Evolutionary conservation across 2,888 invertebrate genomes (phyloP).

Genomic region (Eupithecia exiguata): DNA sequence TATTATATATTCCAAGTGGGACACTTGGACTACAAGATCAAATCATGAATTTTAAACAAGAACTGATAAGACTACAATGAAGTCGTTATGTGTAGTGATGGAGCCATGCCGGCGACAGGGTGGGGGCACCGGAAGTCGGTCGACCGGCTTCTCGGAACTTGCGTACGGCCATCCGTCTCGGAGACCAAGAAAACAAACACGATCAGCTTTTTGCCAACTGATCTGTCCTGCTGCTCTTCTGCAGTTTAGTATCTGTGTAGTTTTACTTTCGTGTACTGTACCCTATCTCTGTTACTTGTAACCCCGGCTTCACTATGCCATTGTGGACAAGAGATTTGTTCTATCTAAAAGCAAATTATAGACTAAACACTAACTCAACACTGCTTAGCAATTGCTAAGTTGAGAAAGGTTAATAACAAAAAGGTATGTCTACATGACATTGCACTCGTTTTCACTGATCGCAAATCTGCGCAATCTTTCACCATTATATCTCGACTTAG

Average conservation of each 20-base stretch:
- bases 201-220: slow-evolving; percentile 40
- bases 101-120: slow-evolving; percentile 46
- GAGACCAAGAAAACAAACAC: slow-evolving; percentile 52
- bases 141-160: slow-evolving; percentile 68
- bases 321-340: no score
- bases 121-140: slow-evolving; percentile 69
- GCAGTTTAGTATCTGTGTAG: background rate
- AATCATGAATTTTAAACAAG: background rate
- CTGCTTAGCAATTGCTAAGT: background rate
- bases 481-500: background rate
- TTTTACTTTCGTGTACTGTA: background rate
- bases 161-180: slow-evolving; percentile 58
- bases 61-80: background rate
- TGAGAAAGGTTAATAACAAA: background rate
- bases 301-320: no score
- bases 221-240: slow-evolving; percentile 31
- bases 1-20: background rate
- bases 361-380: background rate
- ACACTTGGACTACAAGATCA: background rate
- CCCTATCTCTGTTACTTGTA: no score
- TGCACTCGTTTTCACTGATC: background rate
- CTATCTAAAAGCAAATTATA: background rate
- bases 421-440: no score
- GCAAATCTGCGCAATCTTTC: background rate
- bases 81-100: slow-evolving; percentile 10